Evolutionary conservation across 1,140 invertebrate genomes (phyloP).

Genomic region (Drosophila mayri): DNA sequence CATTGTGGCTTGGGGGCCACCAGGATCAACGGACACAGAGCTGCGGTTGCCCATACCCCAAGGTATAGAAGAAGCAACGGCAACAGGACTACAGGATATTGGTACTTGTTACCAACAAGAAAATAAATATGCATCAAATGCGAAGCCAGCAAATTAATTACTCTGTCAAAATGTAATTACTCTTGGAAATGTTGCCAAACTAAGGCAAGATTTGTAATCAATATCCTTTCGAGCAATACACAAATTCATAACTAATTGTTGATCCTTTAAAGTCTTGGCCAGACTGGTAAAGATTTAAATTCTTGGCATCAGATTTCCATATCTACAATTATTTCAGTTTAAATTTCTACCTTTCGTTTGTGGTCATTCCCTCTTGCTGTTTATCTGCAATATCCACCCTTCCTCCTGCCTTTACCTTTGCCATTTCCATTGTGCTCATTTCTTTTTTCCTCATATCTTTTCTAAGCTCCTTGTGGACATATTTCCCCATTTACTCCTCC

Average conservation of each 20-base stretch:
- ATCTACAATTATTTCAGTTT: background rate
- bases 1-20: background rate
- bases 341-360: background rate
- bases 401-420: background rate
- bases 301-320: background rate
- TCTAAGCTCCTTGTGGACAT: conserved; percentile 1
- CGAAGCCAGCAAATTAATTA: conserved; percentile 16
- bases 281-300: background rate
- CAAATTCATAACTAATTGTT: background rate
- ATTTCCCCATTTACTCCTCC: background rate
- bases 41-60: conserved; percentile 24
- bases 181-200: background rate
- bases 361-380: background rate
- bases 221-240: background rate
- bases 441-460: background rate
- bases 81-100: conserved; percentile 9
- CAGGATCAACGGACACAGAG: conserved; percentile 7
- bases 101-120: conserved; percentile 14
- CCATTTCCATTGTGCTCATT: conserved; percentile 6
- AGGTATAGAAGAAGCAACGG: background rate
- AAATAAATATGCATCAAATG: no score
- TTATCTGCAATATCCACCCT: background rate
- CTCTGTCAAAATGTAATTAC: conserved; percentile 9
- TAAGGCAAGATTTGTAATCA: background rate
- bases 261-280: background rate